Evolutionary conservation across 2,797 vertebrate species (phyloP).

Genomic region (Paratrypauchen microcephalus): DNA sequence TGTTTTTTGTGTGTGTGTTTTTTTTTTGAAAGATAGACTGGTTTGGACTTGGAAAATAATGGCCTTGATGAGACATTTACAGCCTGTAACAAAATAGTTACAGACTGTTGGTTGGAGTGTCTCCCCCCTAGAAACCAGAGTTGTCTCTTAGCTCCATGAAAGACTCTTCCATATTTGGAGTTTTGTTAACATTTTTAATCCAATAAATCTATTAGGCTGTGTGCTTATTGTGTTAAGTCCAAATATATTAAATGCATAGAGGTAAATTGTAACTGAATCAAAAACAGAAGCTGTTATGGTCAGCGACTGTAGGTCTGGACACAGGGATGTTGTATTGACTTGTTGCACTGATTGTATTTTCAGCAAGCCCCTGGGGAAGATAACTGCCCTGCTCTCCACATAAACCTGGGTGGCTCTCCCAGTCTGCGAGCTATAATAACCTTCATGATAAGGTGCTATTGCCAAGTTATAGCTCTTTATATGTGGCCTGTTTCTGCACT

Average conservation of each 20-base stretch:
- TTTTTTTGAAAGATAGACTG: background rate
- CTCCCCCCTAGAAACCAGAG: background rate
- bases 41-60: background rate
- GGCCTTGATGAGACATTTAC: background rate
- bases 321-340: constrained; percentile 14
- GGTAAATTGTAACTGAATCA: background rate
- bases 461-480: constrained; percentile 28
- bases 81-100: background rate
- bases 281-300: constrained; percentile 1
- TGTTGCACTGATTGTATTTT: constrained; percentile 26
- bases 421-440: constrained; percentile 33
- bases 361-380: constrained; percentile 22
- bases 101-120: background rate
- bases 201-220: constrained; percentile 2
- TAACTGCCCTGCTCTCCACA: constrained; percentile 18
- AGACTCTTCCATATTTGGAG: constrained; percentile 5
- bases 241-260: background rate
- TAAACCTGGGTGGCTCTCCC: constrained; percentile 13
- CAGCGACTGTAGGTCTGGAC: constrained; percentile 8
- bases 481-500: constrained; percentile 12
- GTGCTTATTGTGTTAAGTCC: background rate
- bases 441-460: constrained; percentile 12
- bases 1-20: too few relatives aligned
- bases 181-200: background rate
- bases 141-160: background rate